Evolutionary conservation across 2,888 invertebrate genomes (phyloP).

Genomic region (Sylvicola fuscatus): DNA sequence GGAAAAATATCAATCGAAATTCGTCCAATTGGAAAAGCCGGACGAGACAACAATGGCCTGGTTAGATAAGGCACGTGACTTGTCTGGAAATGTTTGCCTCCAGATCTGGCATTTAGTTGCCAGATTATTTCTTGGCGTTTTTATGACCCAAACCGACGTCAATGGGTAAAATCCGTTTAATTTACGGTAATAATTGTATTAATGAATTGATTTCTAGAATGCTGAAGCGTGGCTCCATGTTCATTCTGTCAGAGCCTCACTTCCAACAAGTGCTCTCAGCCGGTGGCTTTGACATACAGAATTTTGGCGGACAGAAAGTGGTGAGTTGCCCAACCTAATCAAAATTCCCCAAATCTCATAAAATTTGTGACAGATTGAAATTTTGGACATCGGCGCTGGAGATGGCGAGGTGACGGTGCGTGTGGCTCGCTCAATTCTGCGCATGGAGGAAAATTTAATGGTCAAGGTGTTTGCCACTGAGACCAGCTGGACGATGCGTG

Average conservation of each 20-base stretch:
- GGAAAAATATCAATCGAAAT: conserved; percentile 18
- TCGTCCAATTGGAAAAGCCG: conserved; percentile 18
- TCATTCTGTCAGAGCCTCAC: conserved; percentile 73
- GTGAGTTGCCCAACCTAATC: not conserved
- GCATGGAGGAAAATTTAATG: conserved; percentile 47
- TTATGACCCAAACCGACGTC: conserved; percentile 88
- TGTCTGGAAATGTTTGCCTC: conserved; percentile 38
- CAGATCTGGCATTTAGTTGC: conserved; percentile 82
- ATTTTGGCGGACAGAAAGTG: conserved; percentile 6
- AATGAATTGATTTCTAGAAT: conserved; percentile 6
- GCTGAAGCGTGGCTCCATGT: conserved; percentile 89
- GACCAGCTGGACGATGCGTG: conserved; percentile 75
- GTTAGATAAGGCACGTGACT: conserved; percentile 20
- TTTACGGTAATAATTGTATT: too few species aligned
- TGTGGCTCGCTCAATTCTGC: conserved; percentile 47
- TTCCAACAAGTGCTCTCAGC: conserved; percentile 30
- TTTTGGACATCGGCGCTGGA: conserved; percentile 81
- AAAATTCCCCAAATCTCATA: not conserved
- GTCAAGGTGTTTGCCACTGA: conserved; percentile 69
- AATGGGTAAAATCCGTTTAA: too few species aligned
- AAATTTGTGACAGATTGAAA: not conserved
- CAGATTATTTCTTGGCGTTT: conserved; percentile 63
- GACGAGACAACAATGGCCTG: conserved; percentile 19
- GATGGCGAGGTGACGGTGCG: conserved; percentile 83
- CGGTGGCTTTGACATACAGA: conserved; percentile 16